Base-by-base conservation (phyloP, 2,797 vertebrate species). In the Xenops minutus region DNA sequence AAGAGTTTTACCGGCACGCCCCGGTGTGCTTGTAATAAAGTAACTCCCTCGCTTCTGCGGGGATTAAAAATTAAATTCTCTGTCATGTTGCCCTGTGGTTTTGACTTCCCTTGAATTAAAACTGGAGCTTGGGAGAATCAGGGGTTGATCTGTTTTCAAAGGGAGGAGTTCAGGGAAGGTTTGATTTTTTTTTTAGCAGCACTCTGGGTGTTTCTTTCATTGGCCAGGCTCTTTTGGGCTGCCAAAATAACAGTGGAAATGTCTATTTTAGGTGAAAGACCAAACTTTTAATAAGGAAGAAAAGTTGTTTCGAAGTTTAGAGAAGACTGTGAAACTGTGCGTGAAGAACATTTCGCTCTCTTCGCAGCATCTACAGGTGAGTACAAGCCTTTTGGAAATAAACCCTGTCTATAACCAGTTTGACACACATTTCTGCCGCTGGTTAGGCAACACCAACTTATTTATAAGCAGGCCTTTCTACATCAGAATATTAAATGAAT, bases 251-350 rank as follows among this genome's bases (percentile, higher is more conserved):
- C 64, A 27, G 26, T n/a, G 43, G 27, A 82, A 79, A 77, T 37
- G 13, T 96, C 20, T 96, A 37, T 96, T 98, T 85, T 85, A 99
- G 99, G 99, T 99, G 80, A 99, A 98, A 98, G 99, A 99, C 93
- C 98, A 98, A 97, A 98, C 98, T 32, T 99, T 99, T 95, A 98
- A 99, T 66, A 98, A 97, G 92, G 99, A 99, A 95, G 99, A 99
- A 95, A 99, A 99, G 85, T 88, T 99, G 48, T 99, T 99, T 95
- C 98, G 99, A 91, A 98, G 97, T 91, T 97, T 99, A 94, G 99
- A 99, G 97, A 99, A 99, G 97, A 98, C 98, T 2, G 98, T 99
- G 84, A 98, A 98, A 95, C 97, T 97, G 51, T 98, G 99, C 36
- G 96, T 98, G 82, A 99, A 98, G 98, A 99, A 99, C 66, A 96